Base-by-base conservation (phyloP, 2,797 vertebrate genomes). In the Echeneis naucrates region DNA sequence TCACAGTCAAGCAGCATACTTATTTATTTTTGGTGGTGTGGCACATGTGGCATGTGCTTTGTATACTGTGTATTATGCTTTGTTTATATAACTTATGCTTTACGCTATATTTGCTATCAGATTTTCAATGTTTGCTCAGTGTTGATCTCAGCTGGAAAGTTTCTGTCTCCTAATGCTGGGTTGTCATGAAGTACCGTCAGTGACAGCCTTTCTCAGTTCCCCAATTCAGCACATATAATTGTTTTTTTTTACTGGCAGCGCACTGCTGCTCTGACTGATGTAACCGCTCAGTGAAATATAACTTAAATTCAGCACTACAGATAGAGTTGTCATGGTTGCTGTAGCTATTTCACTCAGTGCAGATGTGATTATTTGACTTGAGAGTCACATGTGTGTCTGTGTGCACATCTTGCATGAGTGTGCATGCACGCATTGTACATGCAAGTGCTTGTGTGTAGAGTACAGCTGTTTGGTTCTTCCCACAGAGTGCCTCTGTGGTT, bases 201-300 rank as follows among this genome's bases (percentile, higher is more conserved):
- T 71, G 68, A 90, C 88, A 75, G 68, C 91, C 88, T 93, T 93
- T 97, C 96, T 97, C 95, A 95, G 93, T 97, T 98, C 95, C 95
- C 91, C 83, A 93, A 75, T 94, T 92, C 80, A 91, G 75, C 91
- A 84, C 90, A 90, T 92, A 89, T 74, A 92, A 89, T 90, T 93
- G 91, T 77, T 85, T 90, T 77, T 85, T 90, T 92, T 94, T 87
- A 92, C 91, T 92, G 94, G 85, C 92, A 86, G 89, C 90, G 33
- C 44, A 72, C 61, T 94, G 94, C 93, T 92, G 91, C 61, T 79
- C 92, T 92, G 82, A 87, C 80, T 84, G 88, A 87, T 78, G 50
- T 65, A 72, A 75, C 38, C 33, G 32, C 57, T 69, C 37, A 62
- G 23, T 47, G 24, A 66, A 66, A 26, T 16, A 61, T 64, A 23